Conservation (phyloP, 1,140 invertebrate species). For the Brachionus calyciflorus region DNA sequence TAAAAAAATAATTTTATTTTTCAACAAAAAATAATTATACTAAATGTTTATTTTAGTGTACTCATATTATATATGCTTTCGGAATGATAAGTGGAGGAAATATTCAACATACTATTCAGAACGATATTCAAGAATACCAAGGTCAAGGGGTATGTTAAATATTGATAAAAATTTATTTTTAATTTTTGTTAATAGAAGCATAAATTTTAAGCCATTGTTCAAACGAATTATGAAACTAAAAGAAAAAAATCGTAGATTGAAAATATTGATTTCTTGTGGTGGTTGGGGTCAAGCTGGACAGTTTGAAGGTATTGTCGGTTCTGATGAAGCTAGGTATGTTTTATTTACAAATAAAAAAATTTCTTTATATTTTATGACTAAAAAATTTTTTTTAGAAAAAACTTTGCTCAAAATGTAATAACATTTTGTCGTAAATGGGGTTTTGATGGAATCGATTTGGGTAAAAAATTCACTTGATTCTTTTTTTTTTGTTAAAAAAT, state of each 20-base stretch:
- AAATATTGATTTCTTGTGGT: conserved; percentile 77
- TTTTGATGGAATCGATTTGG: conserved; percentile 47
- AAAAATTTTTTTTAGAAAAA: neutral
- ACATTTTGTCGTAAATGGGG: conserved; percentile 44
- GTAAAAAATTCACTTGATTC: too few species aligned
- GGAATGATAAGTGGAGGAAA: conserved; percentile 1
- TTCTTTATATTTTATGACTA: neutral
- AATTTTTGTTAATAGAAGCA: neutral
- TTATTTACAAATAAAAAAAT: too few species aligned
- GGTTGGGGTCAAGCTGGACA: conserved; percentile 66
- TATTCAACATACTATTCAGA: conserved; percentile 6
- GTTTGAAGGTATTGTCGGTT: conserved; percentile 38
- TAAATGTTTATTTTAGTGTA: neutral
- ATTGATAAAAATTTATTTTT: neutral
- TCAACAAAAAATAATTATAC: neutral
- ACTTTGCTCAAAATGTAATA: conserved; percentile 29
- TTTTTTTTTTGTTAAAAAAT: conserved; percentile 18
- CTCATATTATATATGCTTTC: conserved; percentile 47
- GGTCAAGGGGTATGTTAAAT: conserved; percentile 22
- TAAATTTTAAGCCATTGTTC: conserved; percentile 41
- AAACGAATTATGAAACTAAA: conserved; percentile 65
- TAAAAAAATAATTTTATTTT: neutral
- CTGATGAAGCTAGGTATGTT: neutral
- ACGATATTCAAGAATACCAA: conserved; percentile 35
- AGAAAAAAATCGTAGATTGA: conserved; percentile 69